Evolutionary conservation across 2,888 invertebrate genomes (phyloP).

Genomic region (Eurytoma californica): DNA sequence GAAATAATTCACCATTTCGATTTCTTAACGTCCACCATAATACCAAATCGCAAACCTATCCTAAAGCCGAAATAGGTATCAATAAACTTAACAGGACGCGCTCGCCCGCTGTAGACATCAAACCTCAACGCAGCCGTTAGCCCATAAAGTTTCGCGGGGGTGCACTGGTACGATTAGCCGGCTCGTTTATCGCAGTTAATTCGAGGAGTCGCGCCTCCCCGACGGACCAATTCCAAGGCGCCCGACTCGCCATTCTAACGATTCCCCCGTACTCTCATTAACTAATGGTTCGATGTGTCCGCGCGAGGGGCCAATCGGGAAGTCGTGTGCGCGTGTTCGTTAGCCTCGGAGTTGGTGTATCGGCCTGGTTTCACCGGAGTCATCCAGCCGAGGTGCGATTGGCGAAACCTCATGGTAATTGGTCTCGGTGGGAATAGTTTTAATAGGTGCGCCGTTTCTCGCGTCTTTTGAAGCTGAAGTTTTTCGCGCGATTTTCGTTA

Average conservation of each 20-base stretch:
- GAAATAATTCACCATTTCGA: neutral
- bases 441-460: neutral
- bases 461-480: neutral
- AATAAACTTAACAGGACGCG: too few relatives aligned
- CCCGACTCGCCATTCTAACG: neutral
- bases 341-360: conserved; percentile 2
- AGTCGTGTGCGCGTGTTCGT: conserved; percentile 5
- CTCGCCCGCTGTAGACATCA: too few relatives aligned
- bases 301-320: conserved; percentile 4
- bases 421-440: conserved; percentile 11
- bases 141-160: conserved; percentile 31
- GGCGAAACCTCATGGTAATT: conserved; percentile 20
- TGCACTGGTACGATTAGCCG: conserved; percentile 38
- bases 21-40: neutral
- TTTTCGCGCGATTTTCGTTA: too few relatives aligned
- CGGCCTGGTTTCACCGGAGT: neutral
- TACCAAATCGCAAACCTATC: too few relatives aligned
- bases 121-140: too few relatives aligned
- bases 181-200: conserved; percentile 36
- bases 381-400: neutral
- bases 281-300: conserved; percentile 59
- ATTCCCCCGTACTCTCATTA: conserved; percentile 56
- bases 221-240: conserved; percentile 14
- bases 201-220: conserved; percentile 19
- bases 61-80: too few relatives aligned